Evolutionary conservation across 2,797 vertebrate genomes (phyloP).

Genomic region (Manis pentadactyla): DNA sequence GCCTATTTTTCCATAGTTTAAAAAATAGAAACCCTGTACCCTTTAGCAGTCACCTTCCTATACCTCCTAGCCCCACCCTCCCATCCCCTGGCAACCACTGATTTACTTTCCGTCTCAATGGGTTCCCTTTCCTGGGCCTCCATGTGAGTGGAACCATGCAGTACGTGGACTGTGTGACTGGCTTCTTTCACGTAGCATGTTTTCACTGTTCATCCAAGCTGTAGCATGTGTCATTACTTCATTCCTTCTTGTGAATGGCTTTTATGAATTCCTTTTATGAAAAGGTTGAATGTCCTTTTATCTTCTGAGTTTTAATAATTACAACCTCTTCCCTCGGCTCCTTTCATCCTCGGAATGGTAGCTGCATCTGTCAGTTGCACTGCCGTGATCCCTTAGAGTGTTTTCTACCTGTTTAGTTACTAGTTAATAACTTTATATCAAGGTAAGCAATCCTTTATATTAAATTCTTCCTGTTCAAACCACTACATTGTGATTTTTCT

Average conservation of each 20-base stretch:
- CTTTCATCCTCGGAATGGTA: neutral
- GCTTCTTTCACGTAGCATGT: neutral
- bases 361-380: neutral
- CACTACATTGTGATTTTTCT: neutral
- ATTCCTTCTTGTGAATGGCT: neutral
- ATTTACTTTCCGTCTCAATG: neutral
- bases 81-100: neutral
- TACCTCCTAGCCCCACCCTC: neutral
- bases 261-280: too few relatives aligned
- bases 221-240: neutral
- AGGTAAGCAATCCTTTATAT: neutral
- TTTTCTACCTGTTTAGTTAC: neutral
- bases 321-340: neutral
- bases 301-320: neutral
- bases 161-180: neutral
- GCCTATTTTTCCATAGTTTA: neutral
- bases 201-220: neutral
- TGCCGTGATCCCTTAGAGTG: neutral
- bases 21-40: neutral
- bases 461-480: neutral
- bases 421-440: neutral
- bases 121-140: neutral
- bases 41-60: neutral
- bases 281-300: neutral
- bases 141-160: neutral